These are phyloP conservation scores for Nesoenas mayeri DNA, from an alignment of 2,113 vertebrate genomes.

Conservation along the genomic window DNA sequence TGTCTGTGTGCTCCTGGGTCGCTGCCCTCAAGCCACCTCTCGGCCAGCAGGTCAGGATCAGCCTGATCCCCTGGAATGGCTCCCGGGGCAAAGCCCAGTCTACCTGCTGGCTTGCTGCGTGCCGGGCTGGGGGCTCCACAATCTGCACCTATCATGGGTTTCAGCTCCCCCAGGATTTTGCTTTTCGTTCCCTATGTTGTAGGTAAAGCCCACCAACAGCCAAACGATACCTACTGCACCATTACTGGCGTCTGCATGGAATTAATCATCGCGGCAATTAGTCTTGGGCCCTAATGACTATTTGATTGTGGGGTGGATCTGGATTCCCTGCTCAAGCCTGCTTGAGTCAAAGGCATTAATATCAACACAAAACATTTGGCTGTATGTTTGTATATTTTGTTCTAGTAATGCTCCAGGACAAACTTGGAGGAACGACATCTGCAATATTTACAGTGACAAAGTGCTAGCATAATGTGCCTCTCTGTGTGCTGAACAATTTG, in stretches of 20 bases:
- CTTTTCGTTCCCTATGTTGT: neutral
- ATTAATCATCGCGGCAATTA: neutral
- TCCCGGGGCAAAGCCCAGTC: neutral
- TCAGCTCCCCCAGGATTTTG: neutral
- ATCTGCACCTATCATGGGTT: rapidly evolving
- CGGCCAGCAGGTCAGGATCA: neutral
- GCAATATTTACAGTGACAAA: slow-evolving; percentile 66
- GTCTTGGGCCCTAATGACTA: neutral
- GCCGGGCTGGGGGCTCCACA: neutral
- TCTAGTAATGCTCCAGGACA: slow-evolving; percentile 57
- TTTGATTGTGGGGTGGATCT: neutral
- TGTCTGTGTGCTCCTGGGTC: rapidly evolving
- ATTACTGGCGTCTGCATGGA: neutral
- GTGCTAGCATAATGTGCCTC: slow-evolving; percentile 5
- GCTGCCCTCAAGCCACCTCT: neutral
- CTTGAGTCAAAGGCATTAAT: slow-evolving; percentile 25
- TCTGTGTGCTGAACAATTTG: slow-evolving; percentile 55
- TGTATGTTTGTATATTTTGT: slow-evolving; percentile 34
- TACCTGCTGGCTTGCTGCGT: rapidly evolving
- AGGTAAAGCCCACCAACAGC: neutral
- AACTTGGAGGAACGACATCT: slow-evolving; percentile 34
- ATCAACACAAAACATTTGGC: slow-evolving; percentile 2
- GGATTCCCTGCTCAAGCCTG: neutral
- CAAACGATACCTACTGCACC: rapidly evolving
- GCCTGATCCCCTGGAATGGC: neutral